Conservation (phyloP, 1,140 invertebrate genomes). For the Chymomyza costata region DNA sequence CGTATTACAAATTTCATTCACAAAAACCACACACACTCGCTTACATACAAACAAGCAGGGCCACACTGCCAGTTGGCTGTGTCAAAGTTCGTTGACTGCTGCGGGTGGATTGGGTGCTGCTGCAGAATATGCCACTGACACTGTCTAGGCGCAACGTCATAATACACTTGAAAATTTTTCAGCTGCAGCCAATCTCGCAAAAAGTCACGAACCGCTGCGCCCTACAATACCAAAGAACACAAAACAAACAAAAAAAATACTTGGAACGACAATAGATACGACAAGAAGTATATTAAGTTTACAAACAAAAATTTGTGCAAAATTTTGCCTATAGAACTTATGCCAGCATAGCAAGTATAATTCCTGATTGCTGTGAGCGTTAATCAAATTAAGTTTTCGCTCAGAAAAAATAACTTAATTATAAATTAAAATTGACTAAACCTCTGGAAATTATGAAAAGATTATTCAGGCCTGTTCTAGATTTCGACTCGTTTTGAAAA, state of each 20-base stretch:
- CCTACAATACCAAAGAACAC: constrained; percentile 53
- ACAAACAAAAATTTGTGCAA: too few relatives aligned
- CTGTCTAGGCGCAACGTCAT: constrained; percentile 62
- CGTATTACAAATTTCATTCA: constrained; percentile 68
- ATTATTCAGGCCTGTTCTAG: too few relatives aligned
- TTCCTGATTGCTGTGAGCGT: too few relatives aligned
- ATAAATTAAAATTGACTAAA: too few relatives aligned
- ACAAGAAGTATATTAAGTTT: constrained; percentile 22
- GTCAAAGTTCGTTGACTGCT: constrained; percentile 68
- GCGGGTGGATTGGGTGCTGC: not conserved
- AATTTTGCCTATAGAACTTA: too few relatives aligned
- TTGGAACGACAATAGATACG: constrained; percentile 41
- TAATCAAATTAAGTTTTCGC: too few relatives aligned
- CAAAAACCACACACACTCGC: constrained; percentile 46
- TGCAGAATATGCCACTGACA: constrained; percentile 2
- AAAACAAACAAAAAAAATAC: constrained; percentile 46
- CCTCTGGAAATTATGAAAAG: too few relatives aligned
- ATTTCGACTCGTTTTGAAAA: too few relatives aligned
- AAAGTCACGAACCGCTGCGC: constrained; percentile 60
- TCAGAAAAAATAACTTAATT: too few relatives aligned
- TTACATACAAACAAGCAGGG: constrained; percentile 1
- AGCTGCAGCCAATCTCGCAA: constrained; percentile 48
- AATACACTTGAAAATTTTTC: constrained; percentile 69
- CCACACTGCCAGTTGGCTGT: constrained; percentile 34
- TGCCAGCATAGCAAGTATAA: too few relatives aligned